Conservation (phyloP, 2,888 invertebrate genomes). For the Augochlorella aurata region DNA sequence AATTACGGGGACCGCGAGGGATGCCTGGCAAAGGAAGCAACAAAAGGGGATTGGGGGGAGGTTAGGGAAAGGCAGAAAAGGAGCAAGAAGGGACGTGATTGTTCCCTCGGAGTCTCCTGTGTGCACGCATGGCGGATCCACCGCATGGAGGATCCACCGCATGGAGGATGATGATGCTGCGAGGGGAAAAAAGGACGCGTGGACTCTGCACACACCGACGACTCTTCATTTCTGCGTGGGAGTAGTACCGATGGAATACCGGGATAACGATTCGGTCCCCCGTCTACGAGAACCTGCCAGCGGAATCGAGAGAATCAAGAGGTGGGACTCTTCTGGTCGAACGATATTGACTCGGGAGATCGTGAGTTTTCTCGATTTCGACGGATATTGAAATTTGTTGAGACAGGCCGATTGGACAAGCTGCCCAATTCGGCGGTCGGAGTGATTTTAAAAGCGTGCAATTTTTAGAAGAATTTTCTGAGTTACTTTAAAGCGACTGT, state of each 20-base stretch:
- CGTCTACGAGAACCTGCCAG: neutral
- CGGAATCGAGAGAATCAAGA: neutral
- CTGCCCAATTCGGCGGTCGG: neutral
- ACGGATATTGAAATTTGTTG: neutral
- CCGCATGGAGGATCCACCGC: slow-evolving; percentile 7
- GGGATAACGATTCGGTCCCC: slow-evolving; percentile 33
- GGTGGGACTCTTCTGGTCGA: neutral
- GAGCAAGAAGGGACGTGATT: slow-evolving; percentile 11
- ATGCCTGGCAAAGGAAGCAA: slow-evolving; percentile 59
- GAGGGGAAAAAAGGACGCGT: slow-evolving; percentile 30
- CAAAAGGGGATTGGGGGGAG: slow-evolving; percentile 37
- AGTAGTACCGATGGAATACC: slow-evolving; percentile 50
- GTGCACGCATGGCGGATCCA: slow-evolving; percentile 6
- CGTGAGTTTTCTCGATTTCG: neutral
- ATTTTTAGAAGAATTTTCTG: neutral
- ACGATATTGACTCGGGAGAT: slow-evolving; percentile 11
- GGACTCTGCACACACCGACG: neutral
- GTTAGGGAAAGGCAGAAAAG: slow-evolving; percentile 9
- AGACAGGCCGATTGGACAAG: neutral
- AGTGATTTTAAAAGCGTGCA: neutral
- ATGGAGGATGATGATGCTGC: slow-evolving; percentile 28
- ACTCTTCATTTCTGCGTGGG: slow-evolving; percentile 31
- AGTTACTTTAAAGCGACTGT: neutral
- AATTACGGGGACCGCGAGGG: slow-evolving; percentile 72
- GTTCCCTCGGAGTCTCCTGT: neutral